Evolutionary conservation across 2,797 vertebrate genomes (phyloP).

Genomic region (Sciaenops ocellatus): DNA sequence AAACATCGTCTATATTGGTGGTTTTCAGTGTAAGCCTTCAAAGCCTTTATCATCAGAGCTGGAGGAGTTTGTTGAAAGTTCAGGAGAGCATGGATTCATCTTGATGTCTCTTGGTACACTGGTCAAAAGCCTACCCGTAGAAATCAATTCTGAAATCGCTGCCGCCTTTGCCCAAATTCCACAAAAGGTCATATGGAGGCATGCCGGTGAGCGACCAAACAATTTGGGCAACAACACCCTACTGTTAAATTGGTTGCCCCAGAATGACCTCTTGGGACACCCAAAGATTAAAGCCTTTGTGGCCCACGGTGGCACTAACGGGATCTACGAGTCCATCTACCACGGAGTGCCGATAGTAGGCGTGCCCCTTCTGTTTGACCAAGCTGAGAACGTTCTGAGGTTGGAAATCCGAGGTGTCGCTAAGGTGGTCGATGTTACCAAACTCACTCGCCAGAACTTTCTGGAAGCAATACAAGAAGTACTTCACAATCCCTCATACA

Average conservation of each 20-base stretch:
- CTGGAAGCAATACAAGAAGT: slow-evolving; percentile 74
- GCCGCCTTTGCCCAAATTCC: slow-evolving; percentile 82
- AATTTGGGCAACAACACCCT: slow-evolving; percentile 84
- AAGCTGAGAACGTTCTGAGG: slow-evolving; percentile 82
- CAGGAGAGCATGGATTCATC: slow-evolving; percentile 84
- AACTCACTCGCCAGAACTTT: slow-evolving; percentile 72
- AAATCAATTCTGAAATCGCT: slow-evolving; percentile 82
- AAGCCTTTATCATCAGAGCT: slow-evolving; percentile 78
- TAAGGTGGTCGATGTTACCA: slow-evolving; percentile 68
- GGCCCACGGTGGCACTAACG: slow-evolving; percentile 81
- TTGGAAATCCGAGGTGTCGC: slow-evolving; percentile 78
- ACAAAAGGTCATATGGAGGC: slow-evolving; percentile 85
- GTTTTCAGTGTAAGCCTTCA: slow-evolving; percentile 84
- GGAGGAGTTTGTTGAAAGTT: slow-evolving; percentile 83
- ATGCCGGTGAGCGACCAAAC: slow-evolving; percentile 72
- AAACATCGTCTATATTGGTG: slow-evolving; percentile 84
- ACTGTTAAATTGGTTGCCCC: slow-evolving; percentile 82
- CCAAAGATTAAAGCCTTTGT: slow-evolving; percentile 82
- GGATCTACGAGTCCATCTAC: slow-evolving; percentile 84
- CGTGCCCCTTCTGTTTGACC: slow-evolving; percentile 83
- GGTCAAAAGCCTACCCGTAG: slow-evolving; percentile 73
- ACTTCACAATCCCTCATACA: slow-evolving; percentile 77
- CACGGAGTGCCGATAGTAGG: slow-evolving; percentile 82
- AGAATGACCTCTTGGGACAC: slow-evolving; percentile 85
- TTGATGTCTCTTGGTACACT: slow-evolving; percentile 86